These are phyloP conservation scores for Brachycybe producta DNA, from an alignment of 2,888 invertebrate genomes.

Conservation along the genomic window DNA sequence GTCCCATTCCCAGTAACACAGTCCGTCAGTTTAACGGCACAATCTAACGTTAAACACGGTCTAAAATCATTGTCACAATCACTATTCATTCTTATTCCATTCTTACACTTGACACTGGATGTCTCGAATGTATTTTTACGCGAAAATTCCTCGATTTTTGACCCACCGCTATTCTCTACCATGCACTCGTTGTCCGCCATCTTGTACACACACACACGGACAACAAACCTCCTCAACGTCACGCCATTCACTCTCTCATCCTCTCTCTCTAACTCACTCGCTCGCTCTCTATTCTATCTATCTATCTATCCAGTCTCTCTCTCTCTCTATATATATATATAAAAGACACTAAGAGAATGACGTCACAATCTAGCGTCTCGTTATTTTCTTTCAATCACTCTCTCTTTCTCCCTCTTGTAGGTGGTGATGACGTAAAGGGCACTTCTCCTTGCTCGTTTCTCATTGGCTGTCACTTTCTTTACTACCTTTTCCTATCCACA, in stretches of 20 bases:
- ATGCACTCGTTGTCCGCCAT: slow-evolving; percentile 15
- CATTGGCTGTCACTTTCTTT: too few relatives aligned
- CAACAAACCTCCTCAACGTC: too few relatives aligned
- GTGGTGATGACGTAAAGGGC: too few relatives aligned
- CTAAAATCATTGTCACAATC: slow-evolving; percentile 5
- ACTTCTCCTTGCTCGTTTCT: too few relatives aligned
- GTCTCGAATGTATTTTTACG: slow-evolving; percentile 5
- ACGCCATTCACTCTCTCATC: too few relatives aligned
- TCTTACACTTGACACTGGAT: background rate
- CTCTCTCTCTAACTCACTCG: slow-evolving; percentile 4
- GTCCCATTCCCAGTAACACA: too few relatives aligned
- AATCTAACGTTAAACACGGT: background rate
- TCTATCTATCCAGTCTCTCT: background rate
- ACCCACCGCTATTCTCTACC: slow-evolving; percentile 5
- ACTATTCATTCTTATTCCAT: background rate
- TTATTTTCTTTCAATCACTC: too few relatives aligned
- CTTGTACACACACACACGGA: slow-evolving; percentile 12
- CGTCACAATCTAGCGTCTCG: background rate
- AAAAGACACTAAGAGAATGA: too few relatives aligned
- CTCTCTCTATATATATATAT: too few relatives aligned
- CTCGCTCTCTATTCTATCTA: background rate
- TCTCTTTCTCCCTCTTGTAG: too few relatives aligned
- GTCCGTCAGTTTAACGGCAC: too few relatives aligned
- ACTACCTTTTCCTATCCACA: too few relatives aligned
- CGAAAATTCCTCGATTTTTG: slow-evolving; percentile 10